Percentiles rank a stretch among this genome's conserved stretches.
Conservation (phyloP, 2,888 invertebrate species). For the Strigamia maritima region DNA sequence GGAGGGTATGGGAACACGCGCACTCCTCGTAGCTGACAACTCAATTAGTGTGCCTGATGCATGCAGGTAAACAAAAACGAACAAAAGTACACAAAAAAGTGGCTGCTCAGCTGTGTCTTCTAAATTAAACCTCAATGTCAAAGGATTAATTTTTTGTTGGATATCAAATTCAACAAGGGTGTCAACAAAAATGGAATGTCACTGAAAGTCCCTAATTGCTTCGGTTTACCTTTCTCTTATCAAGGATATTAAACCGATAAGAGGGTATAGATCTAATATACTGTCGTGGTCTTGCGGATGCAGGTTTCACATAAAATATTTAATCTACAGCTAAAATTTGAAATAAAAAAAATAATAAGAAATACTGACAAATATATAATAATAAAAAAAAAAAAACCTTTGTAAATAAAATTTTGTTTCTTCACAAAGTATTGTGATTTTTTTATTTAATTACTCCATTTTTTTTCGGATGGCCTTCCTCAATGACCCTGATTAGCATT, state of each 20-base stretch:
- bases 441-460: neutral
- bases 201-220: conserved; percentile 17
- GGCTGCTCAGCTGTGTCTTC: conserved; percentile 19
- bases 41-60: conserved; percentile 32
- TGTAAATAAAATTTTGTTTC: too few species aligned
- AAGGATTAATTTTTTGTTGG: conserved; percentile 20
- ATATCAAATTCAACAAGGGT: conserved; percentile 15
- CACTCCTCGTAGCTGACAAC: conserved; percentile 18
- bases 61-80: conserved; percentile 26
- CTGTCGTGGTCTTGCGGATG: neutral
- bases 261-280: neutral
- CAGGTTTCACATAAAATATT: neutral
- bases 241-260: conserved; percentile 20
- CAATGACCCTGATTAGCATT: neutral
- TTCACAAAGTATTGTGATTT: too few species aligned
- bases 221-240: conserved; percentile 20
- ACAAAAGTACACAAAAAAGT: conserved; percentile 28
- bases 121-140: conserved; percentile 29
- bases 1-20: conserved; percentile 26
- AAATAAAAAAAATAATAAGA: too few species aligned
- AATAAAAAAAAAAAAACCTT: too few species aligned
- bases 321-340: too few species aligned
- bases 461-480: neutral
- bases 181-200: neutral
- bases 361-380: too few species aligned